Base-by-base conservation (phyloP, 2,113 vertebrate genomes). In the Actenoides hombroni region DNA sequence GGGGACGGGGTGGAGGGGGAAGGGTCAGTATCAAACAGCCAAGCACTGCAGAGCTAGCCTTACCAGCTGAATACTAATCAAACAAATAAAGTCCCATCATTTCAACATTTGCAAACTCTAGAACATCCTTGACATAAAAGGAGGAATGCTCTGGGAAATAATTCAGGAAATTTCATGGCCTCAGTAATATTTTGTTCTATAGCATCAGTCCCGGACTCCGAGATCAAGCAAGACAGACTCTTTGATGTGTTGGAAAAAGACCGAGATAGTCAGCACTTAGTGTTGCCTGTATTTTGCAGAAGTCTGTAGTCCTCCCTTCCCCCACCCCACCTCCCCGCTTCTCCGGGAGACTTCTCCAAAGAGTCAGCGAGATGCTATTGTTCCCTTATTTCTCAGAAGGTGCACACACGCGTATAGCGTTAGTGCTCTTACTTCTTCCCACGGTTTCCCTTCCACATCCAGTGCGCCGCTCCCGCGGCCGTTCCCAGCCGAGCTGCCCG, bases 61-160 rank as follows among this genome's bases (percentile, higher is more conserved):
- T 92, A 94, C 97, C 96, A 92, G 39, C 54, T 87, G 98, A 98
- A 98, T 98, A 97, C 98, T 98, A 98, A 99, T 98, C 46, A 90
- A 95, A 90, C 79, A 92, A 84, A 86, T 78, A 59, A 88, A 84
- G 86, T 81, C 68, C 56, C 91, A 39, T 69, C 82, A 56, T 79
- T 71, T 81, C 92, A 95, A 92, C 90, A 61, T 93, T 96, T 88
- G 33, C 29, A 42, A 86, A 95, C 91, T 92, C 91, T 35, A 29
- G 40, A 88, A 75, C 44, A 76, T 13, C 71, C 70, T 67, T 33
- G 56, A 83, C 37, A 46, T 3, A 74, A 64, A 40, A 79, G 42
- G 8, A 84, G 29, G 13, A 93, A 83, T 83, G 59, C 49, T 70
- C 64, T 42, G n/a, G n/a, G 49, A 94, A 93, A 92, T 33, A 90